Base-by-base conservation (phyloP, 2,113 vertebrate genomes). In the Strigops habroptila region DNA sequence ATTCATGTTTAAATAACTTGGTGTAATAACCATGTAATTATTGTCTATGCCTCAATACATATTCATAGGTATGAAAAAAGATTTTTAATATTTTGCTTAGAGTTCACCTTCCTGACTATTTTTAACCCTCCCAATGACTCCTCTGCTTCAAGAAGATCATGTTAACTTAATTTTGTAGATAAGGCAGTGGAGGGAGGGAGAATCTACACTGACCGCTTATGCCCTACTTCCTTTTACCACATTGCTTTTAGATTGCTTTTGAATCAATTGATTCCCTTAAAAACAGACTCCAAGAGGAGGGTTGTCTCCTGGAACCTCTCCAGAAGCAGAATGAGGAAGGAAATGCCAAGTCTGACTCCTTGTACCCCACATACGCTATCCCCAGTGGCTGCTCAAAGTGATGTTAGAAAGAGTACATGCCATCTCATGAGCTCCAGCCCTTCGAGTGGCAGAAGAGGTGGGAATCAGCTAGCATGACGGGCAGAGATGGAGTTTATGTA, bases 1-100 rank as follows among this genome's bases (percentile, higher is more conserved):
- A 31, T 60, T 93, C 24, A 31, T 82, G 43, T 90, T 95, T 81
- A 95, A 96, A 88, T 70, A 93, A 88, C 28, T 65, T 21, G 13
- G 39, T 62, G 65, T 75, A 91, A 84, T 88, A 57, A 39, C 27
- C 14, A n/a, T 55, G 16, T 49, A 78, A 77, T 88, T 91, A 46
- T 53, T 82, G 43, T 78, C 63, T 55, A 24, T 88, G 53, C 19
- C 16, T 80, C 71, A 70, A 80, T 88, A 88, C 39, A 55, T 63
- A 74, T 51, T 44, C 21, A 46, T 79, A 28, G 55, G 14, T 82
- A 81, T 74, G 39, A 59, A 91, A 67, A 88, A 73, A 77, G 8
- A 51, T n/a, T 86, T 91, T 67, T 7, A 91, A 13, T 74, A 69
- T 86, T 92, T 83, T 15, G 68, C 14, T 70, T 83, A 44, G 24